Percentiles rank a stretch among this genome's conserved stretches.
Evolutionary conservation across 2,797 vertebrate species (phyloP).

Genomic region (Holocentrus rufus): DNA sequence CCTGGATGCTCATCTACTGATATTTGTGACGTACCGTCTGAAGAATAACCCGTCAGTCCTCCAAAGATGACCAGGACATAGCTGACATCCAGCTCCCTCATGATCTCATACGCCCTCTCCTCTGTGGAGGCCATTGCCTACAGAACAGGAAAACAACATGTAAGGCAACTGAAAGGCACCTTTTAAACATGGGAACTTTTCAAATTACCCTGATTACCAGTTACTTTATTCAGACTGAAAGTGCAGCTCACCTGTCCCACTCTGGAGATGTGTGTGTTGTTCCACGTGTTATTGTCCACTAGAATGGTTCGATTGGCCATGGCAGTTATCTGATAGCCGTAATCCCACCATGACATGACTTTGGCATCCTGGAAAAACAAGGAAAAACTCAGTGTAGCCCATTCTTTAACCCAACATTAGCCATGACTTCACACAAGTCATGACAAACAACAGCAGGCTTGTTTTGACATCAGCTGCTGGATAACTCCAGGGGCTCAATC

Average conservation of each 20-base stretch:
- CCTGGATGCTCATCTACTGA: background rate
- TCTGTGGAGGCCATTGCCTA: constrained; percentile 99
- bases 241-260: constrained; percentile 92
- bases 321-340: constrained; percentile 98
- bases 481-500: background rate
- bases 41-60: constrained; percentile 96
- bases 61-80: constrained; percentile 99
- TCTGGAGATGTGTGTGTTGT: constrained; percentile 98
- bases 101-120: constrained; percentile 97
- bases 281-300: constrained; percentile 99
- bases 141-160: constrained; percentile 17
- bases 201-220: background rate
- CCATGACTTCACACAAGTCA: background rate
- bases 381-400: background rate
- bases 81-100: constrained; percentile 98
- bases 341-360: constrained; percentile 99
- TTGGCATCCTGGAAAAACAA: constrained; percentile 89
- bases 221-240: background rate
- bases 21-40: constrained; percentile 84
- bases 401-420: background rate
- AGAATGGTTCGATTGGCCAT: constrained; percentile 99
- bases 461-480: background rate
- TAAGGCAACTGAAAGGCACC: background rate
- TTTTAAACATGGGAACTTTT: background rate
- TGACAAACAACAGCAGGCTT: background rate